Evolutionary conservation across 2,797 vertebrate species (phyloP).

Genomic region (Taenioides sp.): DNA sequence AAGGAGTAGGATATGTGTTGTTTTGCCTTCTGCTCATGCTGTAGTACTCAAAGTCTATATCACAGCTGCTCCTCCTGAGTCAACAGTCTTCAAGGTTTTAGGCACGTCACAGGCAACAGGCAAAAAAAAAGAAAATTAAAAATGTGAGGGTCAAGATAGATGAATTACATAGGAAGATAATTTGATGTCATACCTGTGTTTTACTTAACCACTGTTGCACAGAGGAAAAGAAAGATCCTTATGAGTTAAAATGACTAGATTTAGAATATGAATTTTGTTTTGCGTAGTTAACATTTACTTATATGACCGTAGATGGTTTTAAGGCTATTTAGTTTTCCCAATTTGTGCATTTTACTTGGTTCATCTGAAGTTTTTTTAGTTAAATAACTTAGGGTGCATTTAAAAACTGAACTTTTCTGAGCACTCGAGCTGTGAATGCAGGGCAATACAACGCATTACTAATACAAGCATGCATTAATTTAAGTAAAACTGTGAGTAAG

Average conservation of each 20-base stretch:
- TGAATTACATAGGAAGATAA: no score
- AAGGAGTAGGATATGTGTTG: conserved; percentile 33
- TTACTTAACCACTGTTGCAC: neutral
- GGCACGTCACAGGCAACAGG: neutral
- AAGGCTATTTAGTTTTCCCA: no score
- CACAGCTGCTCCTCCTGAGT: conserved; percentile 1
- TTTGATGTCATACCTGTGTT: no score
- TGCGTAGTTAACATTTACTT: neutral
- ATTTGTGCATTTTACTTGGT: no score
- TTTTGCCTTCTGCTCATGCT: conserved; percentile 27
- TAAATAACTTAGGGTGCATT: no score
- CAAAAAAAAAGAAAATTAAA: neutral
- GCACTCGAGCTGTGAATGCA: no score
- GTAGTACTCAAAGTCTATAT: conserved; percentile 1
- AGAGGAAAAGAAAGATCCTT: neutral
- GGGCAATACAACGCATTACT: no score
- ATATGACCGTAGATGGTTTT: no score
- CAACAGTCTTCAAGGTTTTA: neutral
- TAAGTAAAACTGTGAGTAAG: no score
- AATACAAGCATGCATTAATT: no score
- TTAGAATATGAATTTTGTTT: neutral
- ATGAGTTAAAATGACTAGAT: neutral
- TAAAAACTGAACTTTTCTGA: no score
- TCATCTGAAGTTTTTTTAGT: no score
- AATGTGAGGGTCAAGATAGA: neutral